Conservation (phyloP, 2,113 vertebrate genomes). For the Mystacornis crossleyi region DNA sequence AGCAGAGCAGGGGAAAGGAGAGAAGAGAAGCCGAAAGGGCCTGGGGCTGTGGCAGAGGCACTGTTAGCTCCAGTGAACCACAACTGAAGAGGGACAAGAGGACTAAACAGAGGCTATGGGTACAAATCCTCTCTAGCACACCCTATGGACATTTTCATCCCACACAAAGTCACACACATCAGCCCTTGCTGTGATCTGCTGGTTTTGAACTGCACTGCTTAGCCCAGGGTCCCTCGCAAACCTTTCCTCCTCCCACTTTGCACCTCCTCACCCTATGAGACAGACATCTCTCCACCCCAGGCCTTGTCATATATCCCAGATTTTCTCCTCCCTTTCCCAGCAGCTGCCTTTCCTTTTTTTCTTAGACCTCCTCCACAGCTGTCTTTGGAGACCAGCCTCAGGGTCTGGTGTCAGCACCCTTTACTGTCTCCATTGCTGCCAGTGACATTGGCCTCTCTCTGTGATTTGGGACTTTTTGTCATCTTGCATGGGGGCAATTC, state of each 20-base stretch:
- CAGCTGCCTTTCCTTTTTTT: not conserved
- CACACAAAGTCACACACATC: not conserved
- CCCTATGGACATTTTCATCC: not conserved
- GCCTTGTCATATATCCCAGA: not conserved
- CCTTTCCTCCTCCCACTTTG: not conserved
- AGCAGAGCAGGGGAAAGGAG: not conserved
- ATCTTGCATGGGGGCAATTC: not conserved
- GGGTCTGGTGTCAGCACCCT: not conserved
- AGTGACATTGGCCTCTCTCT: not conserved
- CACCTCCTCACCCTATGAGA: not conserved
- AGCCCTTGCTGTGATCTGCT: not conserved
- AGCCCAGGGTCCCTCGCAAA: not conserved
- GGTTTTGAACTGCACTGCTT: not conserved
- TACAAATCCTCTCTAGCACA: not conserved
- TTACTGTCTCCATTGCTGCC: not conserved
- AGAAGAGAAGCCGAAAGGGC: not conserved
- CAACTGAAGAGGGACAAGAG: not conserved
- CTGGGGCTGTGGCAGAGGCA: not conserved
- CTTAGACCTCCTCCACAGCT: not conserved
- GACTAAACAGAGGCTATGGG: not conserved
- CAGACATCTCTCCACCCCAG: not conserved
- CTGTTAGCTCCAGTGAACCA: not conserved
- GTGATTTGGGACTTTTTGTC: not conserved
- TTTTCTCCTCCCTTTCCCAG: not conserved
- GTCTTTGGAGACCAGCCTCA: not conserved